Evolutionary conservation across 2,113 vertebrate species (phyloP).

Genomic region (Motacilla alba): DNA sequence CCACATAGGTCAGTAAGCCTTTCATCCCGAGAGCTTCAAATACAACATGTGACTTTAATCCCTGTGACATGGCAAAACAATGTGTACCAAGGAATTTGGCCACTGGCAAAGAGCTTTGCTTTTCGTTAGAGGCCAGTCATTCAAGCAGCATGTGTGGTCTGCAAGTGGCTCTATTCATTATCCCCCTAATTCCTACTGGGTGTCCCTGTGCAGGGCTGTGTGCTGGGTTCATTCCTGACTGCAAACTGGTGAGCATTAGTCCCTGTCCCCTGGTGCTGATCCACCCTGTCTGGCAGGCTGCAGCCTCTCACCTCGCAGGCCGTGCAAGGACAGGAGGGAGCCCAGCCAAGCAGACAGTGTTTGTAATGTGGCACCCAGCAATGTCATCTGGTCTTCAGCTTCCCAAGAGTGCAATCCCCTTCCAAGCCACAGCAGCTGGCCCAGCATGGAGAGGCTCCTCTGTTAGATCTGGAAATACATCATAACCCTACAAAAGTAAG

Average conservation of each 20-base stretch:
- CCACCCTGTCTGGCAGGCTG: neutral
- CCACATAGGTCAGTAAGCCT: neutral
- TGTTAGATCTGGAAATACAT: neutral
- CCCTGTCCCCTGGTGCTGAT: neutral
- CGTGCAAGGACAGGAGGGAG: fast-evolving
- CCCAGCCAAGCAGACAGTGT: neutral
- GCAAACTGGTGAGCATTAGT: fast-evolving
- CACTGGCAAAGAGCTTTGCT: neutral
- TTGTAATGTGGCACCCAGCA: neutral
- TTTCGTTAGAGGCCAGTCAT: neutral
- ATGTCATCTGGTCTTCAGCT: neutral
- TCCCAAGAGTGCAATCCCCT: neutral
- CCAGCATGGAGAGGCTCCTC: neutral
- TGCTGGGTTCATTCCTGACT: neutral
- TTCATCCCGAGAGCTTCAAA: neutral
- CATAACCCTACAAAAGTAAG: neutral
- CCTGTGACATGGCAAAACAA: neutral
- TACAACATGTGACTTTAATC: neutral
- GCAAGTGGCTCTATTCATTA: neutral
- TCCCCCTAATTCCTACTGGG: neutral
- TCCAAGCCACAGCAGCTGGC: neutral
- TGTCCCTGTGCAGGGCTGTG: fast-evolving
- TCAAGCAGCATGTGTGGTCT: neutral
- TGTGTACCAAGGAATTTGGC: neutral
- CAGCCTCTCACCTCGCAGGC: neutral